A percentile compares a stretch with the other conserved stretches of the same genome.
These are phyloP conservation scores for Oxygymnocypris stewartii DNA, from an alignment of 2,113 vertebrate genomes.

Conservation along the genomic window DNA sequence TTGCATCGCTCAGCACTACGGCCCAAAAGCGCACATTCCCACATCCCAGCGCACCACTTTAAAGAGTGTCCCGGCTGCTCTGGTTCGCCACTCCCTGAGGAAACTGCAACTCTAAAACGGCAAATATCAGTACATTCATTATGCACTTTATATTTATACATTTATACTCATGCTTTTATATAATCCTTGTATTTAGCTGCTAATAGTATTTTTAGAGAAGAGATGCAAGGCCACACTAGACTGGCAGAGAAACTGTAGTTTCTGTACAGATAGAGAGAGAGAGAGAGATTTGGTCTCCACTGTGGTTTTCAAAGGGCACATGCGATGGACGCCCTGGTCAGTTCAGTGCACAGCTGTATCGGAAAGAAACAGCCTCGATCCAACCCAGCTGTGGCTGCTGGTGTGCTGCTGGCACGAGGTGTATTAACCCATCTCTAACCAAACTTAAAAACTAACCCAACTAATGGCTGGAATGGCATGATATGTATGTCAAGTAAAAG, in stretches of 20 bases:
- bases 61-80: conserved; percentile 70
- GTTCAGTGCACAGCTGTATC: conserved; percentile 43
- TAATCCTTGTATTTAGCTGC: conserved; percentile 53
- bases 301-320: conserved; percentile 45
- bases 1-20: conserved; percentile 75
- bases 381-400: conserved; percentile 19
- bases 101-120: conserved; percentile 72
- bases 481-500: not conserved
- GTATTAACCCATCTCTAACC: conserved; percentile 35
- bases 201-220: conserved; percentile 68
- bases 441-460: not conserved
- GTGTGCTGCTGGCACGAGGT: conserved; percentile 12
- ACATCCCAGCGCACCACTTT: conserved; percentile 80
- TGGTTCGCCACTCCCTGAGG: conserved; percentile 71
- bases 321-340: conserved; percentile 42
- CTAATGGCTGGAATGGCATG: not conserved
- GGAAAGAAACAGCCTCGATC: conserved; percentile 11
- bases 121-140: conserved; percentile 83
- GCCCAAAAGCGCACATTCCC: conserved; percentile 77
- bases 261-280: conserved; percentile 9
- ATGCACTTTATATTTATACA: conserved; percentile 79
- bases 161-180: conserved; percentile 71
- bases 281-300: conserved; percentile 42
- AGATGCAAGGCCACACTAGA: conserved; percentile 63
- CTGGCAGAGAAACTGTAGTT: conserved; percentile 26